phyloP scores from a whole-genome alignment of 2,113 vertebrate species.

The Coracopsis vasa region DNA sequence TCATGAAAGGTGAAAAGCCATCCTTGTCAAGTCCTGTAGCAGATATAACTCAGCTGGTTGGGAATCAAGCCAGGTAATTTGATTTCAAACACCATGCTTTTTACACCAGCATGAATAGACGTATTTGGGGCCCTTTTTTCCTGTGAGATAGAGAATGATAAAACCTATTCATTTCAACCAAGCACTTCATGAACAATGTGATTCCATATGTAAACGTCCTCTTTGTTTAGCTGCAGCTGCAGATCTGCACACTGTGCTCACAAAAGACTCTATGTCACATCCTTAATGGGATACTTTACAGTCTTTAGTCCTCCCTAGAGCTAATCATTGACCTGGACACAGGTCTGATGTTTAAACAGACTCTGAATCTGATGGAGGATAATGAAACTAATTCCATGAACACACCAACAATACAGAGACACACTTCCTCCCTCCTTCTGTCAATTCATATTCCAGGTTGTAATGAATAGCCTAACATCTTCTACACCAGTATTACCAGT shows the following conservation, averaged over 20 bases:
- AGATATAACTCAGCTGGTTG: background rate
- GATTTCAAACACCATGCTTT: background rate
- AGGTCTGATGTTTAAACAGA: background rate
- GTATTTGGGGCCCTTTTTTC: background rate
- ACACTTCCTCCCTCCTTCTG: background rate
- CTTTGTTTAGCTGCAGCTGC: constrained; percentile 10
- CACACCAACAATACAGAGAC: background rate
- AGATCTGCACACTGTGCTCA: background rate
- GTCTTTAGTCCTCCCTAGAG: background rate
- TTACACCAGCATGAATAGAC: background rate
- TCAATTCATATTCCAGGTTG: background rate
- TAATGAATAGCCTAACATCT: background rate
- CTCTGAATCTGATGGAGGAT: background rate
- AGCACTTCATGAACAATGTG: background rate
- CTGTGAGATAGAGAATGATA: background rate
- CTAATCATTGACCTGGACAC: background rate
- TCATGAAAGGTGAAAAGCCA: background rate
- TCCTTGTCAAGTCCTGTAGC: background rate
- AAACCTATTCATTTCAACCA: background rate
- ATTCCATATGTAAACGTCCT: background rate
- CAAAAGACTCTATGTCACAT: background rate
- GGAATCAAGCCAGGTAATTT: background rate
- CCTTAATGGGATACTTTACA: background rate
- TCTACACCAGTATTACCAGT: background rate
- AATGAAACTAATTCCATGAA: background rate